Base-by-base conservation (phyloP, 2,888 invertebrate genomes). In the Exocentrus adspersus region DNA sequence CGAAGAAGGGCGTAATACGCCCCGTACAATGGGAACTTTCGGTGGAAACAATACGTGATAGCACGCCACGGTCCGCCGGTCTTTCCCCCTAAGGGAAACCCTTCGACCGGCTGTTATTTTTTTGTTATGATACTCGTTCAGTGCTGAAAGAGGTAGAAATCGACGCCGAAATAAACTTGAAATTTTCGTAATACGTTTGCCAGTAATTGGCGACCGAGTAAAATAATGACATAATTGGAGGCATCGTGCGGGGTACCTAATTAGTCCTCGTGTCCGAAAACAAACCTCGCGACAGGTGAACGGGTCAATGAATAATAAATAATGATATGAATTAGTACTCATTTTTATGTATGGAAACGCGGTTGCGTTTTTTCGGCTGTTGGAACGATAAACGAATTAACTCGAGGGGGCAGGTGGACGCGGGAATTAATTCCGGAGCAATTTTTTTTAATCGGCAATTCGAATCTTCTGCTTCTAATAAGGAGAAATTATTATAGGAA, bases 1-100 rank as follows among this genome's bases (percentile, higher is more conserved):
- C n/a, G n/a, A n/a, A n/a, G n/a, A n/a, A n/a, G n/a, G n/a, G 65
- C 71, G 67, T 74, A 75, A 74, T 75, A 72, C 72, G 73, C 72
- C 67, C 72, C 62, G 74, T 74, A 37, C 74, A 76, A 75, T 75
- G 73, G 72, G 72, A 74, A 73, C 71, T 68, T 63, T 28, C 48
- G 58, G 62, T 57, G 68, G 73, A 77, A 75, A 76, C 76, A 76
- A 77, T 75, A 75, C 64, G 61, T 62, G 63, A n/a, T n/a, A n/a
- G 66, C 62, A 61, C 72, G 75, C 75, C 72, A 74, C 73, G 75
- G 69, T 64, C 72, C 71, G 75, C 67, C 73, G 75, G 64, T 66
- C 72, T 64, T 58, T 73, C 70, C 75, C 74, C 73, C 67, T n/a
- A n/a, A n/a, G n/a, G n/a, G 61, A 69, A 67, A 68, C 70, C 59